phyloP scores from a whole-genome alignment of 2,888 invertebrate genomes.

The Nomada goodeniana region DNA sequence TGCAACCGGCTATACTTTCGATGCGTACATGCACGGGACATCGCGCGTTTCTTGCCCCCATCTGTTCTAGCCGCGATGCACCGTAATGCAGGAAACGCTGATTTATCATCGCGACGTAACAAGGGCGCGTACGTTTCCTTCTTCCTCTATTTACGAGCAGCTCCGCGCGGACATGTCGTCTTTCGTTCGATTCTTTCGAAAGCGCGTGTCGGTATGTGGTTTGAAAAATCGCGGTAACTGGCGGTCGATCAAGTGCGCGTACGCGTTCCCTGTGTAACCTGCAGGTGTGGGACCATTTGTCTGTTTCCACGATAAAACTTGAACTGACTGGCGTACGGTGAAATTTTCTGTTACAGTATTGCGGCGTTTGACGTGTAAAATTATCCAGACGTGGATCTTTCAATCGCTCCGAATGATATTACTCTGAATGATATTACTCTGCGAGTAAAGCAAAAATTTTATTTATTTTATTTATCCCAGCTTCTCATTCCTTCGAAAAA shows the following conservation, averaged over 20 bases:
- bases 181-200: constrained; percentile 22
- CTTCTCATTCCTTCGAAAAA: too few species aligned
- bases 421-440: too few species aligned
- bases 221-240: constrained; percentile 8
- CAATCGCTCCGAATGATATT: too few species aligned
- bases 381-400: too few species aligned
- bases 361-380: neutral
- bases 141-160: constrained; percentile 22
- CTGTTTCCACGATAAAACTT: neutral
- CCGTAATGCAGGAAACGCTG: constrained; percentile 45
- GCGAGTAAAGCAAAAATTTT: too few species aligned
- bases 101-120: constrained; percentile 48
- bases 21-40: constrained; percentile 12
- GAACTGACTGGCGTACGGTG: neutral
- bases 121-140: constrained; percentile 37
- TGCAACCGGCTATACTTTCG: constrained; percentile 24
- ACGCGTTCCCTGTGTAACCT: neutral
- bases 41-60: constrained; percentile 27
- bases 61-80: constrained; percentile 23
- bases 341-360: neutral
- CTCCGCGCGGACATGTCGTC: constrained; percentile 6
- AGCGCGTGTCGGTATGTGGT: neutral
- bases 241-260: constrained; percentile 3
- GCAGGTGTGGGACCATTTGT: neutral
- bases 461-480: too few species aligned